phyloP scores from a whole-genome alignment of 2,888 invertebrate species.

The Latrodectus elegans region DNA sequence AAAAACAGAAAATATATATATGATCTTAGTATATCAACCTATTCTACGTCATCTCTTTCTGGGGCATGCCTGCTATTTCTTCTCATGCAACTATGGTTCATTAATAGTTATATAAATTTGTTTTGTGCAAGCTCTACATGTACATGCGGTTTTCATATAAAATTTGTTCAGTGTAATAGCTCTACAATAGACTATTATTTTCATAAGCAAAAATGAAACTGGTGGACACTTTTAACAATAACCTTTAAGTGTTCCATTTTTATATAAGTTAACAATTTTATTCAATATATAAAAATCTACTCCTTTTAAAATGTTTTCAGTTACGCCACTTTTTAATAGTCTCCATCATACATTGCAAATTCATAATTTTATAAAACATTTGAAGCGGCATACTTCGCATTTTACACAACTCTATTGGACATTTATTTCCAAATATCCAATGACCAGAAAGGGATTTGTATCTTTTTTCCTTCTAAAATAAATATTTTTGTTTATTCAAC shows the following conservation, averaged over 20 bases:
- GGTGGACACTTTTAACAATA: not conserved
- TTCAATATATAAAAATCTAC: not conserved
- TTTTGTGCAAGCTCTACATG: not conserved
- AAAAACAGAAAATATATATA: too few species aligned
- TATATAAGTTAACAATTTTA: too few species aligned
- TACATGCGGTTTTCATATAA: slow-evolving; percentile 15
- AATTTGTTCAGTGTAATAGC: slow-evolving; percentile 34
- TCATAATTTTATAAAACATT: not conserved
- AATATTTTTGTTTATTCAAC: not conserved
- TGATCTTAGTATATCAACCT: too few species aligned
- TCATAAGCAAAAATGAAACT: not conserved
- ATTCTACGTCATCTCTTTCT: too few species aligned
- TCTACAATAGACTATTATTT: slow-evolving; percentile 22
- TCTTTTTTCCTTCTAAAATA: not conserved
- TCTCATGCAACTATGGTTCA: too few species aligned
- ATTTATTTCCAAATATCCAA: not conserved
- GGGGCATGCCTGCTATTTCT: too few species aligned
- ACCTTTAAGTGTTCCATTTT: not conserved
- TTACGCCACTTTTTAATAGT: not conserved
- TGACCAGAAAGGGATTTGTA: not conserved
- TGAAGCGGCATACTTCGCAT: not conserved
- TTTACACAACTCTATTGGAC: not conserved
- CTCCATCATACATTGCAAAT: not conserved
- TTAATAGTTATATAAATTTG: too few species aligned
- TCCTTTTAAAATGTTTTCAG: too few species aligned